Base-by-base conservation (phyloP, 2,888 invertebrate genomes). In the Pachymerium ferrugineum region DNA sequence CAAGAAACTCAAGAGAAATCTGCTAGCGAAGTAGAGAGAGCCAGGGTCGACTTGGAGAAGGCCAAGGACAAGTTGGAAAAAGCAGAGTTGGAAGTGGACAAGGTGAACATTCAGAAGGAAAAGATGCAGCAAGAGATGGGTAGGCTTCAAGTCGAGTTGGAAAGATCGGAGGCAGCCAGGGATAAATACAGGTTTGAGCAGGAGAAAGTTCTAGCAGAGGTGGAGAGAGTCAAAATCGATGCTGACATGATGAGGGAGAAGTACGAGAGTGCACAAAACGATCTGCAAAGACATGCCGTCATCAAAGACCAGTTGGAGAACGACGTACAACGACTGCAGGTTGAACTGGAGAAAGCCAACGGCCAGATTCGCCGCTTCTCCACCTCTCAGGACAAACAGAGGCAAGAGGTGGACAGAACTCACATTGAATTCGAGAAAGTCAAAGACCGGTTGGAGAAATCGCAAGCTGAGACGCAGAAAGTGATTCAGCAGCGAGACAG, bases 381-480 rank as follows among this genome's bases (percentile, higher is more conserved):
- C 16, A 75, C 76, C 0, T 73, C 76, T 19, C 78, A 78, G 71
- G 78, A 78, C 4, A 78, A 78, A 74, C 79, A 79, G 22, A 78
- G 79, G 30, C 73, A 77, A 0, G 79, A 94, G 92, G 82, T 83
- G 79, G 83, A 83, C 82, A 86, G 93, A 68, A 89, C 93, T 78
- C 89, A 92, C 80, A 92, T 94, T 81, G 94, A 94, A 84, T 88
- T 92, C 79, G 94, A 94, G 81, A 94, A 94, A 84, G 88, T 93
- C 76, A 87, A 92, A 78, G 94, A 94, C 79, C 87, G 92, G 76
- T 89, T 92, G 81, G 94, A 94, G 80, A 76, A 77, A 31, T 76
- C 77, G 6, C 78, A 78, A 62, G 72, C 68, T 2, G 77, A 77
- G 22, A 70, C 76, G 12, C 69, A 62, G 1, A 92, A 93, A 84